Percentiles rank a stretch among this genome's conserved stretches.
These are phyloP conservation scores for Amblyopsis rosae DNA, from an alignment of 2,113 vertebrate genomes.

Conservation along the genomic window DNA sequence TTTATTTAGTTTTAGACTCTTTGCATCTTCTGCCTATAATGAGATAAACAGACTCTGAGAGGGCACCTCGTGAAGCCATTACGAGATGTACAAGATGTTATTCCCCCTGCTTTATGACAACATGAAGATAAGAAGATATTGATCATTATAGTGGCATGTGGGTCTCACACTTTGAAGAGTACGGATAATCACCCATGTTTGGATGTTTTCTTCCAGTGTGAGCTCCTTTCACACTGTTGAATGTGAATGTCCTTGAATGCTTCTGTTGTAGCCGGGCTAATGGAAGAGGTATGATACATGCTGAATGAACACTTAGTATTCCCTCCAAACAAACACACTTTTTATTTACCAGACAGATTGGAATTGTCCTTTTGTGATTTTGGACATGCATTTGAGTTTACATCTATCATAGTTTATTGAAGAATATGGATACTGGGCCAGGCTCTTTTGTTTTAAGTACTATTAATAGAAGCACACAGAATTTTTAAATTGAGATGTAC, in stretches of 20 bases:
- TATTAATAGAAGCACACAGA: too few relatives aligned
- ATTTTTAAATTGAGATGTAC: too few relatives aligned
- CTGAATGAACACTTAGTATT: constrained; percentile 40
- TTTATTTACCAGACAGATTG: constrained; percentile 21
- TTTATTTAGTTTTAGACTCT: background rate
- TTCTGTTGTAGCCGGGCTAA: constrained; percentile 39
- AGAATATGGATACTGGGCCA: background rate
- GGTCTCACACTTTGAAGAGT: constrained; percentile 50
- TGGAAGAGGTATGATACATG: constrained; percentile 26
- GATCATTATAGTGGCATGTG: constrained; percentile 44
- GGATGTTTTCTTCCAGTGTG: constrained; percentile 50
- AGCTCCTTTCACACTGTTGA: constrained; percentile 43
- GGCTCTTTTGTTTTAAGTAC: too few relatives aligned
- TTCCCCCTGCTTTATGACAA: constrained; percentile 52
- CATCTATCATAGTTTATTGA: constrained; percentile 9
- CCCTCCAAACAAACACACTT: constrained; percentile 30
- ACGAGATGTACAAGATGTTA: constrained; percentile 49
- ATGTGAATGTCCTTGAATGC: constrained; percentile 51
- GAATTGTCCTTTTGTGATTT: background rate
- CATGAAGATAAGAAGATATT: constrained; percentile 51
- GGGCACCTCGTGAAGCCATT: constrained; percentile 39
- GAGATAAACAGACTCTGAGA: constrained; percentile 36
- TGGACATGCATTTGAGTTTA: background rate
- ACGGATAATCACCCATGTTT: constrained; percentile 54
- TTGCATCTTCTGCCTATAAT: constrained; percentile 26